Evolutionary conservation across 2,888 invertebrate genomes (phyloP).

Genomic region (Sisyra nigra): DNA sequence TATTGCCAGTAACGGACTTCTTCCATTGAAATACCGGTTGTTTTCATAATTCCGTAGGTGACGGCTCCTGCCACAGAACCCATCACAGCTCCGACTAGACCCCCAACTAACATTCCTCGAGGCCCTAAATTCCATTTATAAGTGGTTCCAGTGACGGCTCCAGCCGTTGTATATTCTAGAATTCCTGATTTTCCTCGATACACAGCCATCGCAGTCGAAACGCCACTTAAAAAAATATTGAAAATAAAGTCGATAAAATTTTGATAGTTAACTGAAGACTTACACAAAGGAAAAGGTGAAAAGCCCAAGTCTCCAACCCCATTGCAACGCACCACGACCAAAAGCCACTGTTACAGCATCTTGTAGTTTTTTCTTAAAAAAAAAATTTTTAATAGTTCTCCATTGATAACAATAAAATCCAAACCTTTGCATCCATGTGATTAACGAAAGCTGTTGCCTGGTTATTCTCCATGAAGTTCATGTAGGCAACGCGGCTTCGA

Average conservation of each 20-base stretch:
- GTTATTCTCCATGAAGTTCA: constrained; percentile 54
- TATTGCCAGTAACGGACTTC: constrained; percentile 44
- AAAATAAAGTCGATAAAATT: too few species aligned
- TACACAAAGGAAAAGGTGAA: constrained; percentile 58
- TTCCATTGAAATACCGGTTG: constrained; percentile 43
- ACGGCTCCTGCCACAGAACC: constrained; percentile 41
- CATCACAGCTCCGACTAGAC: constrained; percentile 40
- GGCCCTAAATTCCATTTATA: constrained; percentile 54
- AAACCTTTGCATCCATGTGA: constrained; percentile 52
- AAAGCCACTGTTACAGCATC: constrained; percentile 51
- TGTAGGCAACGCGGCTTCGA: constrained; percentile 39
- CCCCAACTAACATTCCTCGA: constrained; percentile 50
- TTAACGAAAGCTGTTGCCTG: constrained; percentile 51
- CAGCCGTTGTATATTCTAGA: constrained; percentile 48
- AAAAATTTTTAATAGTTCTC: not conserved
- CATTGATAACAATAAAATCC: constrained; percentile 37
- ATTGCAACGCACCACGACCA: constrained; percentile 51
- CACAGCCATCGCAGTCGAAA: constrained; percentile 43
- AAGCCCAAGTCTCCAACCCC: constrained; percentile 49
- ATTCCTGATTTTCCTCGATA: constrained; percentile 52
- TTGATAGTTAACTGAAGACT: constrained; percentile 17
- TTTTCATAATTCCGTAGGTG: constrained; percentile 35
- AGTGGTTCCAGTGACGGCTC: constrained; percentile 42
- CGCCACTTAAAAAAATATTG: constrained; percentile 32
- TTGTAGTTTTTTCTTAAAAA: constrained; percentile 48